Evolutionary conservation across 2,797 vertebrate species (phyloP), one percentile per base, ranked within the genome.

Genomic region (Danio tinwini): DNA sequence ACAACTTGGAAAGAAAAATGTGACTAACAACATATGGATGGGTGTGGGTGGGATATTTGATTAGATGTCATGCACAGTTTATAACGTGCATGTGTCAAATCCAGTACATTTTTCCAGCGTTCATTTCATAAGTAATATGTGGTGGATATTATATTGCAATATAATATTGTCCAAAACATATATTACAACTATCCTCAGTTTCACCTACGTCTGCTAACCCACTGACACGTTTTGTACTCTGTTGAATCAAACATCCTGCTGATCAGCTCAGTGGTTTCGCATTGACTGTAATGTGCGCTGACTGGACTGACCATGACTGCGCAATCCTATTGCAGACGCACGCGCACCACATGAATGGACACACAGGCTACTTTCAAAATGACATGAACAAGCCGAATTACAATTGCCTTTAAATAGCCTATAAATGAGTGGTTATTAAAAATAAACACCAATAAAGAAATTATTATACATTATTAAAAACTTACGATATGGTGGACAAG

Each of bases 231-330:
- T 78, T 82, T 76, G 52, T 56, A 78, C 53, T 56, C 56, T 45
- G 73, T 58, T 73, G 55, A 67, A 62, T 29, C 42, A 81, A 73
- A 76, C 73, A 56, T 76, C 75, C 67, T 83, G 59, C 52, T 67
- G 78, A 77, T 81, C 74, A 77, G 44, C 72, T 71, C 65, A 49
- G 82, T 42, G 49, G 76, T 85, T 87, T 88, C 86, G 76, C 68
- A 78, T 85, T 84, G 80, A 82, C 76, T 64, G 49, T 29, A 76
- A 50, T 47, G n/a, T 59, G 49, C 42, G 29, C 68, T 78, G 71
- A 17, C 63, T 80, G 85, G 84, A 87, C 62, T 84, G 81, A 80
- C 85, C 86, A 84, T 81, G 81, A 88, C 85, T 87, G 82, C 82
- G 83, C 84, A 86, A 86, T 85, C 68, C 70, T 78, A 73, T 71